Base-by-base conservation (phyloP, 2,113 vertebrate species). In the Ivindomyrus marchei region DNA sequence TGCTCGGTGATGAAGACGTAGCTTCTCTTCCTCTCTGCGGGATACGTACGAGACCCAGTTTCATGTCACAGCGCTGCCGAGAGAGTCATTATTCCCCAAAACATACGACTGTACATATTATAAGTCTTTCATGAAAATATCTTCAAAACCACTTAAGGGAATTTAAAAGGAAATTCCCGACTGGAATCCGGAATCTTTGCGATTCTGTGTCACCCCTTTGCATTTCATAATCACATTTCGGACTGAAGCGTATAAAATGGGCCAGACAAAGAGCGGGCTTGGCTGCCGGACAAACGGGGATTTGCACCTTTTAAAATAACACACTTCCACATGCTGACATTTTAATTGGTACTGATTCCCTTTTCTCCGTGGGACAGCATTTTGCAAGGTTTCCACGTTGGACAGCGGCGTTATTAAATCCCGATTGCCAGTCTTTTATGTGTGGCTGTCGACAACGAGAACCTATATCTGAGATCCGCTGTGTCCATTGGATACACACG, bases 281-380 rank as follows among this genome's bases (percentile, higher is more conserved):
- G 84, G 91, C 89, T 90, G 6, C 21, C 89, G 87, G 91, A 91
- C 92, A 91, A 91, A 92, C 85, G 92, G 88, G 91, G 90, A 92
- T 92, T 91, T 93, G 92, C 92, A 90, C 92, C 92, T 93, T 92
- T 90, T 90, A 90, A 88, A 90, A 92, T 94, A 92, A 92, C 93
- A 91, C 87, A 90, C 74, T 90, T 90, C 92, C 92, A 91, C 93
- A 93, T 89, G 92, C 92, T 93, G 93, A 92, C 90, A 90, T 49
- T 92, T 92, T 91, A 92, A 91, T 92, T 93, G 92, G 89, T 92
- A 92, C 93, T 93, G 88, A 92, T 91, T 90, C 91, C 88, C 91
- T 58, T 92, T 80, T 90, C 90, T 7, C 91, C 88, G 92, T 88
- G 53, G 91, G 92, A 89, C 46, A n/a, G 52, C 91, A 85, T 52